Conservation (phyloP, 1,140 invertebrate genomes). For the Druon quercuslanigerum region DNA sequence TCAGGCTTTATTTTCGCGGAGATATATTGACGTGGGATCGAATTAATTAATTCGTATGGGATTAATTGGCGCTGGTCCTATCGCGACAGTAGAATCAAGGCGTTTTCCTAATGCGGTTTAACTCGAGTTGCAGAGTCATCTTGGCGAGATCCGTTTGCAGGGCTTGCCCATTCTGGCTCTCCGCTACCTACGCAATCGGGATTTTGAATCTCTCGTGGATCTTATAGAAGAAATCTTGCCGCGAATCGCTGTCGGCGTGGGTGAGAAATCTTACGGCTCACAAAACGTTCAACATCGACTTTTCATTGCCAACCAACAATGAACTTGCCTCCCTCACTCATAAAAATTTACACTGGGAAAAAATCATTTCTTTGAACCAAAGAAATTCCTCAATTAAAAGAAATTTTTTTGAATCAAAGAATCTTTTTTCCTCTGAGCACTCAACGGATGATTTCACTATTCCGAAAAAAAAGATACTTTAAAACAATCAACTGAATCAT, state of each 20-base stretch:
- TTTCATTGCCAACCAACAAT: constrained; percentile 5
- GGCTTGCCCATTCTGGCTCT: constrained; percentile 31
- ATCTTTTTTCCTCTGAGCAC: too few species aligned
- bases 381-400: too few species aligned
- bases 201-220: constrained; percentile 37
- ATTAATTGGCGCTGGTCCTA: constrained; percentile 56
- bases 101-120: constrained; percentile 31
- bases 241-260: constrained; percentile 34
- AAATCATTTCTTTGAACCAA: too few species aligned
- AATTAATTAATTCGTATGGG: constrained; percentile 59
- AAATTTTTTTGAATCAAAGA: too few species aligned
- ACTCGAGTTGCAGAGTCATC: constrained; percentile 21
- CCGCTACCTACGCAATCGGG: constrained; percentile 38
- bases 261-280: constrained; percentile 8
- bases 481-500: too few species aligned
- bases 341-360: too few species aligned
- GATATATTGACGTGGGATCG: constrained; percentile 39
- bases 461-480: too few species aligned
- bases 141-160: constrained; percentile 23
- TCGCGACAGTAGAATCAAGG: constrained; percentile 50
- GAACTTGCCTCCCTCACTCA: not conserved
- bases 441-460: too few species aligned
- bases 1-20: not conserved
- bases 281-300: not conserved
- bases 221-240: not conserved